Base-by-base conservation (phyloP, 2,888 invertebrate genomes). In the Cartodere bifasciata region DNA sequence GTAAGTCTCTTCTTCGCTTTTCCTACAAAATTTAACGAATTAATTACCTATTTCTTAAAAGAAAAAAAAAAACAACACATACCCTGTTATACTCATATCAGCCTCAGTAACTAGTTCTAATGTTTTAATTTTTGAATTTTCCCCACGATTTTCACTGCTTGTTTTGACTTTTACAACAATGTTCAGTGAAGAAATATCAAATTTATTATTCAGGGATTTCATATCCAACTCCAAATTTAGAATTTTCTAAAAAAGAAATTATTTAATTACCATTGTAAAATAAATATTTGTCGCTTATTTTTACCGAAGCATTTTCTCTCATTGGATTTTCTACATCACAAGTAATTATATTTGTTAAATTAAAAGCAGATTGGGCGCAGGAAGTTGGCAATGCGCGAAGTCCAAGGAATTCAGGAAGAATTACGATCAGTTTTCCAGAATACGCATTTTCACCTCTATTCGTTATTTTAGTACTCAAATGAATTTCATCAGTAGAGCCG, bases 361-460 rank as follows among this genome's bases (percentile, higher is more conserved):
- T 42, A n/a, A n/a, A n/a, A n/a, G n/a, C n/a, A n/a, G n/a, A n/a
- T 30, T 36, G 35, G 14, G 45, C 45, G 2, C 53, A 53, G 29
- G 24, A 36, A 3, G 46, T 35, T 11, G 50, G 50, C 22, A 39
- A 47, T 27, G 43, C 41, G 23, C 44, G 39, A 28, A 54, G 48
- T 23, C 35, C 38, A 2, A 56, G 41, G 4, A 34, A 32, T 33
- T 56, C 52, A 2, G 66, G 63, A 16, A 66, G 55, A 7, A 56
- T 56, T 2, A 68, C 52, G 30, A 57, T 52, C 13, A 68, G 42
- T 43, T 64, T 58, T 0, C 65, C 60, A 24, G 61, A 47, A 41
- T 65, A 67, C 3, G 68, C 67, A 2, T 62, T 58, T 44, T 68
- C 68, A 1, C 63, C 64, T 0, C 37, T 38, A 40, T 67, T 68